These are phyloP conservation scores for Caenorhabditis parvicauda DNA, from an alignment of 2,888 invertebrate species.

Conservation along the genomic window DNA sequence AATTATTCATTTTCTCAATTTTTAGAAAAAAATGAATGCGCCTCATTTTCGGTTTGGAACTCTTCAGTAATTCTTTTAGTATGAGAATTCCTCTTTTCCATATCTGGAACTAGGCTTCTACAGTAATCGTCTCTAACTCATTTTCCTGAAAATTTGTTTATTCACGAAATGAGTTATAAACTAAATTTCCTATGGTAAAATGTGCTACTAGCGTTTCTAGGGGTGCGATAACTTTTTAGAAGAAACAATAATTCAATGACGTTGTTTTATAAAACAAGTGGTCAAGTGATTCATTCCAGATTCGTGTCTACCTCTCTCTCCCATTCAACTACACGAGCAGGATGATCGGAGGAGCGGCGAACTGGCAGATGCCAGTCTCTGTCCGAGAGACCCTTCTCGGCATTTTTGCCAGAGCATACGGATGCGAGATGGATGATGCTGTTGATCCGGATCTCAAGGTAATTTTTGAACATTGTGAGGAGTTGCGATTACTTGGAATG, in stretches of 20 bases:
- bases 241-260: neutral
- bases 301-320: constrained; percentile 57
- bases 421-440: constrained; percentile 58
- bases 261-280: neutral
- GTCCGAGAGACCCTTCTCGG: constrained; percentile 52
- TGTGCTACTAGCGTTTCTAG: neutral
- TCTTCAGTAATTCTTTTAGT: too few species aligned
- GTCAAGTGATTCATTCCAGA: constrained; percentile 33
- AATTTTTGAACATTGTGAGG: too few species aligned
- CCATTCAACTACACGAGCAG: constrained; percentile 49
- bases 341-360: constrained; percentile 41
- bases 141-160: too few species aligned
- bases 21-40: too few species aligned
- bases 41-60: too few species aligned
- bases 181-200: too few species aligned
- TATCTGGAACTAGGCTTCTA: too few species aligned
- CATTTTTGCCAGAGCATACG: constrained; percentile 49
- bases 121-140: too few species aligned
- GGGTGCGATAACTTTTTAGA: neutral
- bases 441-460: constrained; percentile 37
- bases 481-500: too few species aligned
- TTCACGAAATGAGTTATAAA: too few species aligned
- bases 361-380: constrained; percentile 48
- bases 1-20: too few species aligned
- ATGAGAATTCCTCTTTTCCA: too few species aligned